phyloP scores from a whole-genome alignment of 1,140 invertebrate species.

The Drosophila sucinea region DNA sequence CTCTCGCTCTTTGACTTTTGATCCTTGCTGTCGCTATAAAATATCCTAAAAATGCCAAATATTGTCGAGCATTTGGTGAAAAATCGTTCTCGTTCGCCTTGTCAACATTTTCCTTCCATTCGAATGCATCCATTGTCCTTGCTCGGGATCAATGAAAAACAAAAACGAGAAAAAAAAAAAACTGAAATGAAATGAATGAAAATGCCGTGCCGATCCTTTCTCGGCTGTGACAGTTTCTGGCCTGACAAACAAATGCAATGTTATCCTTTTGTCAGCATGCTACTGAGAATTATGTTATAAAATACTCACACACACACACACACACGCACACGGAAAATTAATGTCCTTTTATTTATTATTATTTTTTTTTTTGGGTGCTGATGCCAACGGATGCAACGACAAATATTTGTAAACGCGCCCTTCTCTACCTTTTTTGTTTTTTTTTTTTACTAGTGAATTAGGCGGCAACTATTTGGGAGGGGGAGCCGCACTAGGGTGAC shows the following conservation, averaged over 20 bases:
- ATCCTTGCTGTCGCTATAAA: slow-evolving; percentile 19
- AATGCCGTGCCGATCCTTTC: slow-evolving; percentile 39
- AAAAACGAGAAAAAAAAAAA: slow-evolving; percentile 38
- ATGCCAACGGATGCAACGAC: slow-evolving; percentile 47
- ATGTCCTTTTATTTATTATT: slow-evolving; percentile 46
- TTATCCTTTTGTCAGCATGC: slow-evolving; percentile 63
- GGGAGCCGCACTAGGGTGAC: neutral
- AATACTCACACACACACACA: slow-evolving; percentile 31
- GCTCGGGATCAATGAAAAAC: slow-evolving; percentile 53
- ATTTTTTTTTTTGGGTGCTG: slow-evolving; percentile 5
- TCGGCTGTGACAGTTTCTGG: slow-evolving; percentile 53
- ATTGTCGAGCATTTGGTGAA: slow-evolving; percentile 22
- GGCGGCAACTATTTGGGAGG: neutral
- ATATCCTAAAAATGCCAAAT: slow-evolving; percentile 14
- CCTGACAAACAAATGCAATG: slow-evolving; percentile 62
- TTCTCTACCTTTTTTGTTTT: slow-evolving; percentile 31
- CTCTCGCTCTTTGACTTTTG: slow-evolving; percentile 19
- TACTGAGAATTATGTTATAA: slow-evolving; percentile 65
- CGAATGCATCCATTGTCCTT: slow-evolving; percentile 51
- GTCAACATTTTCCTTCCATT: slow-evolving; percentile 44
- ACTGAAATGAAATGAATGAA: slow-evolving; percentile 48
- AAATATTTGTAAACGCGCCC: slow-evolving; percentile 74
- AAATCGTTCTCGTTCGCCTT: slow-evolving; percentile 20
- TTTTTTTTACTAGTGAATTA: neutral
- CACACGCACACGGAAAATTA: slow-evolving; percentile 47